Evolutionary conservation across 2,888 invertebrate species (phyloP).

Genomic region (Prostheceraeus crozeri): DNA sequence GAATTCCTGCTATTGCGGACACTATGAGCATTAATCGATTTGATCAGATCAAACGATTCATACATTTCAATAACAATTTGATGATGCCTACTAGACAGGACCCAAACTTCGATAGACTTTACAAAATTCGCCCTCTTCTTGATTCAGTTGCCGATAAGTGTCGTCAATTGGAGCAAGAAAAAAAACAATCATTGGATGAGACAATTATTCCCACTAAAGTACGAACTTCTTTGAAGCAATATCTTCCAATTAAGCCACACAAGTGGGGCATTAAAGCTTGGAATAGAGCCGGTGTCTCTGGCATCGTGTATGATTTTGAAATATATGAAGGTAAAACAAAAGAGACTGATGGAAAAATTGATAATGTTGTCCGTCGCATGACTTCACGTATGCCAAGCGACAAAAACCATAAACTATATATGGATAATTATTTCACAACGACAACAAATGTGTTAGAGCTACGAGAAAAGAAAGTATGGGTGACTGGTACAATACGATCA

Average conservation of each 20-base stretch:
- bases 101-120: conserved; percentile 34
- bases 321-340: conserved; percentile 34
- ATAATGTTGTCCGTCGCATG: conserved; percentile 1
- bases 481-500: conserved; percentile 3
- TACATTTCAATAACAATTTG: conserved; percentile 41
- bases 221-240: conserved; percentile 37
- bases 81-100: conserved; percentile 17
- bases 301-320: conserved; percentile 40
- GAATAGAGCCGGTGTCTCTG: conserved; percentile 29
- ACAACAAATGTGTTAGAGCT: not conserved
- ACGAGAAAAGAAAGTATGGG: conserved; percentile 7
- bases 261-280: conserved; percentile 41
- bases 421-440: conserved; percentile 26
- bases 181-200: conserved; percentile 40
- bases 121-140: conserved; percentile 41
- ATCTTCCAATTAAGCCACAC: conserved; percentile 40
- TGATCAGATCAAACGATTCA: conserved; percentile 32
- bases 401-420: conserved; percentile 14
- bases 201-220: conserved; percentile 41
- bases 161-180: conserved; percentile 28
- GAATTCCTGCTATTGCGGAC: not conserved
- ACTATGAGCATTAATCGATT: conserved; percentile 24
- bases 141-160: conserved; percentile 37
- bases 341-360: not conserved
- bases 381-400: not conserved